Conservation (phyloP, 2,888 invertebrate genomes). For the Papilio protenor region DNA sequence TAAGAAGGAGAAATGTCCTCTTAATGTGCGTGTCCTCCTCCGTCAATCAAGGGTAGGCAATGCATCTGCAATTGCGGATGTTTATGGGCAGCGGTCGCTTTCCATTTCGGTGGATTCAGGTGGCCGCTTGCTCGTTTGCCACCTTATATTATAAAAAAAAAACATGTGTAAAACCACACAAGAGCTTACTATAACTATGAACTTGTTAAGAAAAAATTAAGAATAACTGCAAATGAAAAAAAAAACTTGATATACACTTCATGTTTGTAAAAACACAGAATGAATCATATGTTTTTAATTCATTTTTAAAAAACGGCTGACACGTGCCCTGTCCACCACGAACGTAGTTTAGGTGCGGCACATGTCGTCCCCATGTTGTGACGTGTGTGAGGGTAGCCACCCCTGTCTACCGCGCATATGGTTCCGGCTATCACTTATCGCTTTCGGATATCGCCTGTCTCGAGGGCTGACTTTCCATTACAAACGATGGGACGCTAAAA, state of each 20-base stretch:
- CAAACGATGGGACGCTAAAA: constrained; percentile 57
- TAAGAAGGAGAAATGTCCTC: too few species aligned
- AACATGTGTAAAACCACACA: too few species aligned
- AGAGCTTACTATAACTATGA: too few species aligned
- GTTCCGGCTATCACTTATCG: constrained; percentile 70
- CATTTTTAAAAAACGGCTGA: constrained; percentile 1
- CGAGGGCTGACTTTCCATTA: constrained; percentile 60
- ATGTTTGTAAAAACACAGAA: constrained; percentile 1
- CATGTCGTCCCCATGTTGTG: constrained; percentile 33
- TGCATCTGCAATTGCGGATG: too few species aligned
- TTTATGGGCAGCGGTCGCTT: too few species aligned
- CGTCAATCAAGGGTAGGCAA: too few species aligned
- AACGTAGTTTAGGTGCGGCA: constrained; percentile 34
- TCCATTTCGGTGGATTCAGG: too few species aligned
- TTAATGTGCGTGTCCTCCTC: too few species aligned
- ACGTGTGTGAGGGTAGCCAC: constrained; percentile 46
- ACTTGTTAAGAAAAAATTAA: background rate
- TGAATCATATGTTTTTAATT: constrained; percentile 9
- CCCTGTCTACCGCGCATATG: constrained; percentile 62
- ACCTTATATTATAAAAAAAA: too few species aligned
- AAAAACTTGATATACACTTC: background rate
- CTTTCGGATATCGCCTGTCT: constrained; percentile 77
- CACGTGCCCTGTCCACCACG: constrained; percentile 6
- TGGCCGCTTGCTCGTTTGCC: too few species aligned
- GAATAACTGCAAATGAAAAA: background rate